phyloP scores from a whole-genome alignment of 2,113 vertebrate genomes.

The Phylloscopus trochilus region DNA sequence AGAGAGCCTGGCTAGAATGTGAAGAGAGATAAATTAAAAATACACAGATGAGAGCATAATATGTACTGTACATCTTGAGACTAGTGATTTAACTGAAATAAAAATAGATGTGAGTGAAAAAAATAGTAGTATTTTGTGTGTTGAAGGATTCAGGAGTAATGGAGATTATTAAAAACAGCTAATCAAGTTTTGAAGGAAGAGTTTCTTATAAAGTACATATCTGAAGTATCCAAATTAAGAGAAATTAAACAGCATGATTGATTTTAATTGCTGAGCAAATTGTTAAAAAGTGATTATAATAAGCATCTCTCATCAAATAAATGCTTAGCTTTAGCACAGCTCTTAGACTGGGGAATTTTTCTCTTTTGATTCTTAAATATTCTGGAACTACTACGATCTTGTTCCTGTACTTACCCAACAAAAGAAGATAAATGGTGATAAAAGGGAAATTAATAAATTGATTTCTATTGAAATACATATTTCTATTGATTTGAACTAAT shows the following conservation, averaged over 20 bases:
- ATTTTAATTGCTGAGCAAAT: constrained; percentile 55
- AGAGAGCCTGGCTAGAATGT: not conserved
- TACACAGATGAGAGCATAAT: not conserved
- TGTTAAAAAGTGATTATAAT: constrained; percentile 46
- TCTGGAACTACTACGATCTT: not conserved
- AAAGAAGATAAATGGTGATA: not conserved
- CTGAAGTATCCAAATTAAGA: constrained; percentile 34
- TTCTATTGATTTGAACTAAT: not conserved
- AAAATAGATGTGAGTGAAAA: constrained; percentile 21
- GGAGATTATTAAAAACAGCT: constrained; percentile 22
- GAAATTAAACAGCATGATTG: constrained; percentile 40
- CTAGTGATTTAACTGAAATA: not conserved
- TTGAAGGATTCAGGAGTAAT: not conserved
- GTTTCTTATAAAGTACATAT: not conserved
- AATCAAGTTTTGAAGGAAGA: constrained; percentile 47
- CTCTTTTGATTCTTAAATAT: not conserved
- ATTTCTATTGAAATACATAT: not conserved
- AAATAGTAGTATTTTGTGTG: not conserved
- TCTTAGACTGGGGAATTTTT: not conserved
- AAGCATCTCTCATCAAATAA: constrained; percentile 34
- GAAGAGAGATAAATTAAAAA: not conserved
- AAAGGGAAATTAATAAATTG: not conserved
- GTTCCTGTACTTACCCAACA: not conserved
- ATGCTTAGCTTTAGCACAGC: not conserved
- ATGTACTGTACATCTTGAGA: not conserved